Base-by-base conservation (phyloP, 2,888 invertebrate species). In the Argyra leucocephala region DNA sequence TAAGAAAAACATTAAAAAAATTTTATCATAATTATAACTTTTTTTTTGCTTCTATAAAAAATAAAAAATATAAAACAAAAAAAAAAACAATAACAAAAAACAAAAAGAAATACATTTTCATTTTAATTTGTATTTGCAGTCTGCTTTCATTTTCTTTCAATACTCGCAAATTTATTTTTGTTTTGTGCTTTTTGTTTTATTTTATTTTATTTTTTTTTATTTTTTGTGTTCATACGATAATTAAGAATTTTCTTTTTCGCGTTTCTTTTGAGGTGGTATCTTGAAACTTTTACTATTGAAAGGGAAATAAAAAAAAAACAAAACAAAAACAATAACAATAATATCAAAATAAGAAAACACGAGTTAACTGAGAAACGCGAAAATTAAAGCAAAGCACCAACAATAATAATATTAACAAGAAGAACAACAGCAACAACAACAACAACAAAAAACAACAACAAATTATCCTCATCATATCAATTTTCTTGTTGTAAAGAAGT, bases 61-160 rank as follows among this genome's bases (percentile, higher is more conserved):
- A n/a, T n/a, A n/a, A n/a, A n/a, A n/a, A n/a, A n/a, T n/a, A n/a
- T n/a, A n/a, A n/a, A n/a, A n/a, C n/a, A n/a, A n/a, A n/a, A n/a
- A n/a, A n/a, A n/a, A n/a, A n/a, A n/a, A n/a, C n/a, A n/a, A n/a
- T n/a, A n/a, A n/a, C n/a, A n/a, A n/a, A n/a, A n/a, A n/a, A n/a
- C n/a, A n/a, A n/a, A 48, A 48, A 48, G 48, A n/a, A 48, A 48
- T 12, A n/a, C 31, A 31, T 31, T 31, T 31, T 26, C 4, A 37
- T 15, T 48, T 48, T 48, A 5, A 12, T 48, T 48, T 48, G 12
- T 48, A 12, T 48, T 48, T 48, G 18, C 48, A 48, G 48, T 48
- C 48, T 48, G 48, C 48, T 48, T 48, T 48, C 48, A 48, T 48
- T 48, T 48, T 48, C 48, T 48, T 48, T 48, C 4, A n/a, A 48